These are phyloP conservation scores for Pseudomyrmex flavicornis DNA, from an alignment of 1,140 invertebrate species.

Conservation along the genomic window DNA sequence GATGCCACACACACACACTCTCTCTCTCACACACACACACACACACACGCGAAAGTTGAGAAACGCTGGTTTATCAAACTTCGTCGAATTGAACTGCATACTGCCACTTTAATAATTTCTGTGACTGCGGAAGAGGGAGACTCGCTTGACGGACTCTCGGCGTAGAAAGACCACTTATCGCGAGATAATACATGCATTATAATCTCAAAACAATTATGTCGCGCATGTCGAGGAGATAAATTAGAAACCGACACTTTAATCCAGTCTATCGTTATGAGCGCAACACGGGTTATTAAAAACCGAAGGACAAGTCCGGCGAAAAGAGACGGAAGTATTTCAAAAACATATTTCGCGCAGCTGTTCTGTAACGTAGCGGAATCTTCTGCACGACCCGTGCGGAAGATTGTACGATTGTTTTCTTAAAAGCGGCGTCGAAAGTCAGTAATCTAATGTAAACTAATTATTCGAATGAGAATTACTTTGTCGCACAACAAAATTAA, in stretches of 20 bases:
- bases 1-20: too few species aligned
- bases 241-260: slow-evolving; percentile 67
- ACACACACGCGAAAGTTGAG: slow-evolving; percentile 20
- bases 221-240: slow-evolving; percentile 37
- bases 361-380: neutral
- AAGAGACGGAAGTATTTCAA: neutral
- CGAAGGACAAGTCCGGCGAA: neutral
- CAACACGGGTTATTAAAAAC: slow-evolving; percentile 37
- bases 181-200: slow-evolving; percentile 61
- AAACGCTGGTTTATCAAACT: slow-evolving; percentile 61
- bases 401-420: too few species aligned
- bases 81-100: slow-evolving; percentile 73
- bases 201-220: slow-evolving; percentile 70
- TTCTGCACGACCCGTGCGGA: neutral
- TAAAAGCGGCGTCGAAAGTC: slow-evolving; percentile 37
- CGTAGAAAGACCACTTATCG: slow-evolving; percentile 80
- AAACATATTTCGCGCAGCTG: neutral
- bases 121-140: slow-evolving; percentile 65
- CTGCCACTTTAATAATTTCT: slow-evolving; percentile 76
- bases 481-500: too few species aligned
- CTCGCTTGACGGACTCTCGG: slow-evolving; percentile 74
- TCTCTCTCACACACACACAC: neutral
- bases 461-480: too few species aligned
- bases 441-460: neutral
- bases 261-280: neutral